Evolutionary conservation across 1,140 invertebrate species (phyloP).

Genomic region (Ips typographus): DNA sequence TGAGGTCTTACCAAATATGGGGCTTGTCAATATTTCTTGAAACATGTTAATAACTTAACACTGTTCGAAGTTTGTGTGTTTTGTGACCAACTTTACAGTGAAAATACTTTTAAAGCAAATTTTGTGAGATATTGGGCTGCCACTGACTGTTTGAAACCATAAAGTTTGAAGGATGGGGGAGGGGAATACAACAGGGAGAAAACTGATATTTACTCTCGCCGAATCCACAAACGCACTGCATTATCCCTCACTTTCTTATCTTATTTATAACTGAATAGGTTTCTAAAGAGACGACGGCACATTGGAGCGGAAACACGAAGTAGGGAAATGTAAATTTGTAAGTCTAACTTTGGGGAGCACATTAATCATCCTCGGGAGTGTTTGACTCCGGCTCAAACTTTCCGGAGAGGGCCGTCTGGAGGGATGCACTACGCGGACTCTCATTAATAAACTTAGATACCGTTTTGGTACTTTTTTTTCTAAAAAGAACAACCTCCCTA

Average conservation of each 20-base stretch:
- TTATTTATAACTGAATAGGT: slow-evolving; percentile 35
- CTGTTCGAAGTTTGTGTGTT: too few relatives aligned
- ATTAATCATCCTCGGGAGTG: slow-evolving; percentile 26
- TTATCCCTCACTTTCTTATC: slow-evolving; percentile 34
- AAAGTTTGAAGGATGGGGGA: not conserved
- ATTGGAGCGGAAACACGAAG: slow-evolving; percentile 29
- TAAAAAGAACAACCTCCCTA: too few relatives aligned
- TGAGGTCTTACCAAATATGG: too few relatives aligned
- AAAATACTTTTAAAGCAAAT: too few relatives aligned
- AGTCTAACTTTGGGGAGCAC: slow-evolving; percentile 26
- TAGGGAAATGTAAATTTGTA: slow-evolving; percentile 31
- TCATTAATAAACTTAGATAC: slow-evolving; percentile 28
- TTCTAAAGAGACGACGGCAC: slow-evolving; percentile 31
- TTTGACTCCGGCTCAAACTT: slow-evolving; percentile 28
- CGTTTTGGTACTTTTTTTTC: too few relatives aligned
- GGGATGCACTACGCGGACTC: slow-evolving; percentile 14
- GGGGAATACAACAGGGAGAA: slow-evolving; percentile 9
- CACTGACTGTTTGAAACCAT: too few relatives aligned
- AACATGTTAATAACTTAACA: too few relatives aligned
- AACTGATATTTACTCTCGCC: slow-evolving; percentile 29
- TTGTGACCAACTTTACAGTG: too few relatives aligned
- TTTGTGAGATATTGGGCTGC: too few relatives aligned
- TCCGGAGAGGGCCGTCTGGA: not conserved
- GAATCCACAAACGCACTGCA: slow-evolving; percentile 22
- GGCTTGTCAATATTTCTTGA: too few relatives aligned